Evolutionary conservation across 1,140 invertebrate genomes (phyloP).

Genomic region (Steinernema khuongi): DNA sequence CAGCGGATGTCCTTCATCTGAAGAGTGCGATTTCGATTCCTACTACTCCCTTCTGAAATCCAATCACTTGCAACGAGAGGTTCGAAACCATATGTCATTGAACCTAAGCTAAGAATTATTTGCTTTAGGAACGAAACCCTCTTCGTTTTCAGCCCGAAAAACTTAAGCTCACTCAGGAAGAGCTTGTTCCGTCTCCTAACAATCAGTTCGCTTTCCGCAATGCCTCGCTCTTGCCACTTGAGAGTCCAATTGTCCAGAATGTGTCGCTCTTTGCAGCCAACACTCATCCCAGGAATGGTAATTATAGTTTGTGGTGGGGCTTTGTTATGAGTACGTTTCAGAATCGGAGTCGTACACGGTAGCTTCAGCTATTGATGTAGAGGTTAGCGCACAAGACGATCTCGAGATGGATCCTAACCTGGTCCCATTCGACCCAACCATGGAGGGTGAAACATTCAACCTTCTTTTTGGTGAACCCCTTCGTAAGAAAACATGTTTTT

Average conservation of each 20-base stretch:
- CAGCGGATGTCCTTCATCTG: background rate
- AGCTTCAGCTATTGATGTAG: background rate
- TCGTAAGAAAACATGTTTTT: background rate
- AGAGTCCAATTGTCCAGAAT: slow-evolving; percentile 3
- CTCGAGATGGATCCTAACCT: background rate
- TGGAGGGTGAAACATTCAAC: background rate
- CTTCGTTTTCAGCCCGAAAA: background rate
- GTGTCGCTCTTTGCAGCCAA: background rate
- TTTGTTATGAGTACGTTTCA: background rate
- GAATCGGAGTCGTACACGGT: background rate
- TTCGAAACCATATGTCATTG: no score
- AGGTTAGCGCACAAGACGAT: background rate
- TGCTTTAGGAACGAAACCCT: no score
- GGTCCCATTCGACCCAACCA: background rate
- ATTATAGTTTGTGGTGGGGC: background rate
- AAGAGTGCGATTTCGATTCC: background rate
- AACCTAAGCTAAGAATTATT: no score
- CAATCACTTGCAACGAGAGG: no score
- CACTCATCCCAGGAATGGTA: background rate
- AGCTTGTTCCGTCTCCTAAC: background rate
- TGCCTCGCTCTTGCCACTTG: background rate
- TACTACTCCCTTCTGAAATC: background rate
- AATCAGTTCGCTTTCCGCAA: background rate
- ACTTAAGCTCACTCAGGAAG: background rate
- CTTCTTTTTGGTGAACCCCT: background rate